Base-by-base conservation (phyloP, 2,888 invertebrate species). In the Nomada goodeniana region DNA sequence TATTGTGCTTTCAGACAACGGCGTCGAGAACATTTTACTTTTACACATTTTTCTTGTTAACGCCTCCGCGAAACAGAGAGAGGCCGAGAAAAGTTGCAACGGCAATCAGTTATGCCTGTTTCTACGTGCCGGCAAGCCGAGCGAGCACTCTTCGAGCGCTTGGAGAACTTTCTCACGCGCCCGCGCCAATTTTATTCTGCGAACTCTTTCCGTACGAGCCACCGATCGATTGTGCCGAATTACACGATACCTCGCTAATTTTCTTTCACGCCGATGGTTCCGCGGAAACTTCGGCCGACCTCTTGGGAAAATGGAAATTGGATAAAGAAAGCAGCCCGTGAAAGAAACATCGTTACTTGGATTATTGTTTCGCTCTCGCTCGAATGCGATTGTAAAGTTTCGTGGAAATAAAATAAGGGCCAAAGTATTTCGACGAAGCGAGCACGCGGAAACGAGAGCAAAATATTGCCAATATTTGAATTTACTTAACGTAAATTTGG, bases 81-180 rank as follows among this genome's bases (percentile, higher is more conserved):
- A 13, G 13, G 55, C 7, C 59, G 63, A 23, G 47, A 13, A 50
- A 83, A 83, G 78, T 83, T 72, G 59, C 77, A 70, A 70, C 57
- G 20, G 83, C 71, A 60, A 83, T 83, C 75, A 75, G 83, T 83
- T 83, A 78, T 42, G 83, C 68, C 83, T 59, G 83, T 71, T 74
- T 71, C 78, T 74, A 63, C 74, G 83, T 75, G 68, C 42, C 20
- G 36, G 10, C 20, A 29, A 55, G n/a, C 5, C 2, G 52, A 11
- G 23, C 18, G 59, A 76, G 29, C 74, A 68, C 68, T 69, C 57
- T n/a, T 36, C 15, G n/a, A 60, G 59, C n/a, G 47, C 57, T 50
- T 53, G 50, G 23, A 55, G 11, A 83, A 83, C 61, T 83, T 83
- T 42, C 26, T 60, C 59, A 57, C 71, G 68, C 74, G 70, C 67